These are phyloP conservation scores for Hestina assimilis DNA, from an alignment of 1,140 invertebrate genomes.

Conservation along the genomic window DNA sequence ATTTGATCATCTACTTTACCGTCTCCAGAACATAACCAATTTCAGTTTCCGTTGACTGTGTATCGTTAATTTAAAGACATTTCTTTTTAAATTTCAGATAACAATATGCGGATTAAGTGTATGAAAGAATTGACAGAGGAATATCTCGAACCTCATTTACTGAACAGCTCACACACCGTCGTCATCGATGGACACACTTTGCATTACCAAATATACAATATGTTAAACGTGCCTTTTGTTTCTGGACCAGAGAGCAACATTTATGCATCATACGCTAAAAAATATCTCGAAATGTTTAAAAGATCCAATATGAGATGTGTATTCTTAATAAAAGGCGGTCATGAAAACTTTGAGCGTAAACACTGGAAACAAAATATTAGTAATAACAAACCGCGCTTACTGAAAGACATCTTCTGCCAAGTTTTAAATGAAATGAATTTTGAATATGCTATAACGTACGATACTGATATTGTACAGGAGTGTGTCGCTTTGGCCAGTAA, in stretches of 20 bases:
- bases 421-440: conserved; percentile 41
- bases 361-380: neutral
- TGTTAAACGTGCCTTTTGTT: conserved; percentile 4
- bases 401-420: conserved; percentile 32
- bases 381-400: conserved; percentile 24
- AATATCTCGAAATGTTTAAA: conserved; percentile 34
- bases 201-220: conserved; percentile 35
- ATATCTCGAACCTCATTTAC: neutral
- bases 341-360: conserved; percentile 21
- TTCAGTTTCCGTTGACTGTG: no score
- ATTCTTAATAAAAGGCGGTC: conserved; percentile 47
- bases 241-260: conserved; percentile 39
- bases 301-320: conserved; percentile 43
- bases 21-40: no score
- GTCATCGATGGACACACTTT: conserved; percentile 50
- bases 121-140: neutral
- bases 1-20: no score
- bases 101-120: no score
- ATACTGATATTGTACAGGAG: conserved; percentile 33
- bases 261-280: conserved; percentile 31
- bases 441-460: conserved; percentile 27
- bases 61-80: no score
- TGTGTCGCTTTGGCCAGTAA: conserved; percentile 38
- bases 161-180: conserved; percentile 29
- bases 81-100: no score